Percentiles rank a stretch among this genome's conserved stretches.
phyloP scores from a whole-genome alignment of 92 coral and sea anemone species.

The Porites rus region DNA sequence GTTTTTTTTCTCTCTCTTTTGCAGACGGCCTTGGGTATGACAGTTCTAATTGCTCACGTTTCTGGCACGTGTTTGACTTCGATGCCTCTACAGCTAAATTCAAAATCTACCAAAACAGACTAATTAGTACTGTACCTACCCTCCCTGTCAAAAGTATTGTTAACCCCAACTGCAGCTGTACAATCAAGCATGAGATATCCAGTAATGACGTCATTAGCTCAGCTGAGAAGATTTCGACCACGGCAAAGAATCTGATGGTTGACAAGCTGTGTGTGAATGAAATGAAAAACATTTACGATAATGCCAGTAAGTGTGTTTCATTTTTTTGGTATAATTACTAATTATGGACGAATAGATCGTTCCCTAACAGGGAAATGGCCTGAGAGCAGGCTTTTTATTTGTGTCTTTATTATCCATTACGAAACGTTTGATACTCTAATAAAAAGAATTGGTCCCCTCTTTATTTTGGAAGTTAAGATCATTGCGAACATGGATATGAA shows the following conservation, averaged over 20 bases:
- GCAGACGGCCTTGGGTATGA: constrained; percentile 70
- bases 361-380: too few species aligned
- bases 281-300: constrained; percentile 80
- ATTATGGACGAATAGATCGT: too few species aligned
- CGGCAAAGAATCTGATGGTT: constrained; percentile 78
- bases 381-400: too few species aligned
- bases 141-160: constrained; percentile 57
- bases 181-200: constrained; percentile 51
- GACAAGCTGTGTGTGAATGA: constrained; percentile 87
- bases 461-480: too few species aligned
- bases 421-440: too few species aligned
- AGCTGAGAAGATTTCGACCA: constrained; percentile 67
- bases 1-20: constrained; percentile 10
- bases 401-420: too few species aligned
- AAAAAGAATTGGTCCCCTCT: too few species aligned
- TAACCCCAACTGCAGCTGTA: constrained; percentile 84
- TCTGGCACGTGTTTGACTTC: constrained; percentile 87
- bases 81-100: constrained; percentile 91
- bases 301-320: constrained; percentile 55
- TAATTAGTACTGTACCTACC: constrained; percentile 57
- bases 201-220: constrained; percentile 72
- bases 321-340: too few species aligned
- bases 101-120: constrained; percentile 72
- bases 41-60: constrained; percentile 78
- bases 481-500: too few species aligned